These are phyloP conservation scores for Tolmerus cingulatus DNA, from an alignment of 2,888 invertebrate genomes.

Conservation along the genomic window DNA sequence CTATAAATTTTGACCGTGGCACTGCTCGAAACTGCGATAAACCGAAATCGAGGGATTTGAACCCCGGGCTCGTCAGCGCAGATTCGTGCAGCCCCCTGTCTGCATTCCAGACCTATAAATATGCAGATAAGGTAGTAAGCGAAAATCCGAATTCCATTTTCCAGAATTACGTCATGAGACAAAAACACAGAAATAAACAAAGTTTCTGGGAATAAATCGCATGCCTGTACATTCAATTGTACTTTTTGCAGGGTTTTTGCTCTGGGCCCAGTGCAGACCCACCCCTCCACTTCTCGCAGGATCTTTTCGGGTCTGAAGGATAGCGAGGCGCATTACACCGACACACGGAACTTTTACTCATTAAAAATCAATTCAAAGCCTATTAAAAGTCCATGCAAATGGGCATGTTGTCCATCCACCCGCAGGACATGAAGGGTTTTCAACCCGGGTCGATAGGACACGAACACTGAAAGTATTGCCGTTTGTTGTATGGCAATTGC, in stretches of 20 bases:
- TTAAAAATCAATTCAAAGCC: constrained; percentile 47
- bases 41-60: background rate
- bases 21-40: background rate
- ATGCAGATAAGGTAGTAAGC: constrained; percentile 20
- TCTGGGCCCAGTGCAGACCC: background rate
- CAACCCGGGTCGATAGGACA: background rate
- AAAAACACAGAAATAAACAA: constrained; percentile 20
- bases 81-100: background rate
- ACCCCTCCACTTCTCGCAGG: background rate
- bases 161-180: background rate
- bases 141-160: constrained; percentile 36
- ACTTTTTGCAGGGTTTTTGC: background rate
- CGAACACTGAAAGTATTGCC: background rate
- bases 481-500: background rate
- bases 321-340: background rate
- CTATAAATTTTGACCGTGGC: background rate
- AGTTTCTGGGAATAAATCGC: constrained; percentile 24
- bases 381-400: constrained; percentile 46
- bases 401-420: constrained; percentile 17
- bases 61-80: background rate
- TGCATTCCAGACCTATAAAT: constrained; percentile 29
- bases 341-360: constrained; percentile 34
- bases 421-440: background rate
- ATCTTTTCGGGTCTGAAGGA: constrained; percentile 13
- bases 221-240: background rate